phyloP scores from a whole-genome alignment of 2,113 vertebrate species.

The Ptychochromis oligacanthus region DNA sequence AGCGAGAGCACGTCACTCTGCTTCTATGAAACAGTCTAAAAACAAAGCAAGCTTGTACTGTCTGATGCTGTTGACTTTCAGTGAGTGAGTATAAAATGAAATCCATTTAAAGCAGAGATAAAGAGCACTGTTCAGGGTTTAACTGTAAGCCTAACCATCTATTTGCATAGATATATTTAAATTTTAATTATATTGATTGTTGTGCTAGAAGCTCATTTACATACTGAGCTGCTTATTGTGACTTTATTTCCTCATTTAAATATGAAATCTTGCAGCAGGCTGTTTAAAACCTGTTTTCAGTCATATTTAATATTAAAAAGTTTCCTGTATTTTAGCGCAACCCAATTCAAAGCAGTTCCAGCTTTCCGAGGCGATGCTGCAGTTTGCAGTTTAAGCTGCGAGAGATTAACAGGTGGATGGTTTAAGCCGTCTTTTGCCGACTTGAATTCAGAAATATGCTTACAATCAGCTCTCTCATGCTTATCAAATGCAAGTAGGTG shows the following conservation, averaged over 20 bases:
- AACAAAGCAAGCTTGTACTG: conserved; percentile 18
- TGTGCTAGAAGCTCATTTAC: conserved; percentile 28
- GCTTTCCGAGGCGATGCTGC: conserved; percentile 12
- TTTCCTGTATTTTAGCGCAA: conserved; percentile 16
- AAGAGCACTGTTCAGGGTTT: conserved; percentile 24
- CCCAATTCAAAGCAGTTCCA: conserved; percentile 29
- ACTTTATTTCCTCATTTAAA: conserved; percentile 34
- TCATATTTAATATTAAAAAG: conserved; percentile 39
- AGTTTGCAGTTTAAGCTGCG: conserved; percentile 3
- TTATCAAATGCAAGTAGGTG: conserved; percentile 30
- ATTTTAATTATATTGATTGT: conserved; percentile 42
- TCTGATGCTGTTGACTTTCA: neutral
- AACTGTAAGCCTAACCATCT: conserved; percentile 36
- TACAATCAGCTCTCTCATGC: conserved; percentile 19
- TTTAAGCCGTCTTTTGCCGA: conserved; percentile 2
- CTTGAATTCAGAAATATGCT: conserved; percentile 17
- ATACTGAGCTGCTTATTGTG: conserved; percentile 24
- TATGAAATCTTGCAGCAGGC: neutral
- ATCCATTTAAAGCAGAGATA: conserved; percentile 15
- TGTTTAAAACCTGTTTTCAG: conserved; percentile 6
- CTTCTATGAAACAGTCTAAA: neutral
- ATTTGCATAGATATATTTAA: conserved; percentile 45
- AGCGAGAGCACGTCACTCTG: neutral
- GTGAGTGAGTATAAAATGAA: neutral
- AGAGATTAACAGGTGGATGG: conserved; percentile 2